Percentiles rank a stretch among this genome's conserved stretches.
These are phyloP conservation scores for Megalops cyprinoides DNA, from an alignment of 2,797 vertebrate genomes.

Conservation along the genomic window DNA sequence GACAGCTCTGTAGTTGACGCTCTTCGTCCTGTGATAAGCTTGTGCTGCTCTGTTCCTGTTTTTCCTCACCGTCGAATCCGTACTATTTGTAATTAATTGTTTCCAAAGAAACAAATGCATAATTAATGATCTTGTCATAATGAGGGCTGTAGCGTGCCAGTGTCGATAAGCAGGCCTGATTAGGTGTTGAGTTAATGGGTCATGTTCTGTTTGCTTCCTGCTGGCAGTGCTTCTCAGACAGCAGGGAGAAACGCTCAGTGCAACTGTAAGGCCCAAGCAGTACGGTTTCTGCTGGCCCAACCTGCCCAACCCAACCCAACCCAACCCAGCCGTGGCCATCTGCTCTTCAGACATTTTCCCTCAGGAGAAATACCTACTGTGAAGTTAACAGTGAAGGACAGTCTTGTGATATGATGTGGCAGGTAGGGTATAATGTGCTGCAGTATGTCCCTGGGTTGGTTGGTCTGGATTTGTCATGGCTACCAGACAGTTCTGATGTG, in stretches of 20 bases:
- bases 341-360: too few species aligned
- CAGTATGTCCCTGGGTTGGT: not conserved
- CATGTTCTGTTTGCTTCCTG: not conserved
- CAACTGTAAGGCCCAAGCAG: too few species aligned
- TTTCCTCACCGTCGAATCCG: conserved; percentile 1
- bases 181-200: not conserved
- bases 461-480: not conserved
- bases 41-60: not conserved
- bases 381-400: not conserved
- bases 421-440: not conserved
- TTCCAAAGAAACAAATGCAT: not conserved
- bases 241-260: too few species aligned
- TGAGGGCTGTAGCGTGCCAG: not conserved
- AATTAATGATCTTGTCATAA: not conserved
- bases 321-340: too few species aligned
- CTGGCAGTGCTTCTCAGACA: not conserved
- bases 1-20: too few species aligned
- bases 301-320: too few species aligned
- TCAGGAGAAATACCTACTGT: not conserved
- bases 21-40: too few species aligned
- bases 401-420: not conserved
- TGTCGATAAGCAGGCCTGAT: not conserved
- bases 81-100: too few species aligned
- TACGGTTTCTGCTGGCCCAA: not conserved
- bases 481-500: too few species aligned